Evolutionary conservation across 2,113 vertebrate species (phyloP).

Genomic region (Melanocharis versteri): DNA sequence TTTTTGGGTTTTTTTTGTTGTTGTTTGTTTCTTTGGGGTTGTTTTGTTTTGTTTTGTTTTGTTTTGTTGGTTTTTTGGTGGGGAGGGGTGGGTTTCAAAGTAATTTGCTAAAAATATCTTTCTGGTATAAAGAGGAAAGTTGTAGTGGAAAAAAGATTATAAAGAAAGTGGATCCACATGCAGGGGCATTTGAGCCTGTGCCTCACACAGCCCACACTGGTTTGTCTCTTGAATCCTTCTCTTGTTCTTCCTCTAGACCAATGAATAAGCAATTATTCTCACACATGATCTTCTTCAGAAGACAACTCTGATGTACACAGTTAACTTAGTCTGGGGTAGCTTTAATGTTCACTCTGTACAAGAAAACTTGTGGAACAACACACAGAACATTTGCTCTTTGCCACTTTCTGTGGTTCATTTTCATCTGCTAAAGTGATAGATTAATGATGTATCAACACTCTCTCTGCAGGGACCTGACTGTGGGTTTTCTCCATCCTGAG

Average conservation of each 20-base stretch:
- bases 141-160: not conserved
- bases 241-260: not conserved
- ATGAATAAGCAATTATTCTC: not conserved
- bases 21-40: too few relatives aligned
- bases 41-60: not conserved
- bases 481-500: not conserved
- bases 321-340: not conserved
- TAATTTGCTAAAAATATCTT: not conserved
- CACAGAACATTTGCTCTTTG: not conserved
- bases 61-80: too few relatives aligned
- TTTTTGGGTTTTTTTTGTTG: too few relatives aligned
- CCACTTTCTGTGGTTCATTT: not conserved
- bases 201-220: not conserved
- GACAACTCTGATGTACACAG: not conserved
- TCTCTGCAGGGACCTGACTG: not conserved
- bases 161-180: not conserved
- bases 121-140: not conserved
- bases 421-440: not conserved
- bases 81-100: too few relatives aligned
- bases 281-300: not conserved
- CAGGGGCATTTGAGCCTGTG: not conserved
- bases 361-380: not conserved
- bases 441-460: slow-evolving; percentile 8
- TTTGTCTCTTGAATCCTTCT: not conserved
- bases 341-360: not conserved